Conservation (phyloP, 2,888 invertebrate species). For the Ethmia dodecea region DNA sequence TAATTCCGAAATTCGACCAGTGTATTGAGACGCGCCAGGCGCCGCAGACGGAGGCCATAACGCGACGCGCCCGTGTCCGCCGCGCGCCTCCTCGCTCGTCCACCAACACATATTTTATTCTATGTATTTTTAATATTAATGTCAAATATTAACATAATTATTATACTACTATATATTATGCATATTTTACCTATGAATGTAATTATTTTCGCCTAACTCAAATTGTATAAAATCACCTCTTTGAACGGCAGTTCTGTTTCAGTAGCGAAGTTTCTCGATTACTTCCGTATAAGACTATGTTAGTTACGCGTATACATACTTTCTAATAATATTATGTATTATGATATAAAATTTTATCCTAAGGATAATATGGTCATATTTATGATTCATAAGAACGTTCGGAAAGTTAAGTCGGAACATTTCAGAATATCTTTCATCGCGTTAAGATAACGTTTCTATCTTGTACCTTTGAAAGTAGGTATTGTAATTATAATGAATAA, state of each 20-base stretch:
- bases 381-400: slow-evolving; percentile 68
- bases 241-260: slow-evolving; percentile 68
- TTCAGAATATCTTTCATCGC: slow-evolving; percentile 74
- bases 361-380: slow-evolving; percentile 74
- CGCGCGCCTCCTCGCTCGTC: slow-evolving; percentile 67
- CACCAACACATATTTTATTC: slow-evolving; percentile 75
- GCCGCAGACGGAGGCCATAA: slow-evolving; percentile 46
- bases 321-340: slow-evolving; percentile 73
- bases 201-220: slow-evolving; percentile 76
- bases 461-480: slow-evolving; percentile 75
- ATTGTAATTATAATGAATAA: slow-evolving; percentile 76
- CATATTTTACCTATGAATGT: slow-evolving; percentile 76
- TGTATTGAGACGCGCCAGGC: slow-evolving; percentile 7
- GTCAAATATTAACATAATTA: slow-evolving; percentile 76
- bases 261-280: slow-evolving; percentile 70
- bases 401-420: slow-evolving; percentile 68
- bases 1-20: too few species aligned
- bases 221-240: slow-evolving; percentile 76
- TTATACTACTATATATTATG: slow-evolving; percentile 70
- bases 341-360: slow-evolving; percentile 74
- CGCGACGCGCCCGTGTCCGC: slow-evolving; percentile 40
- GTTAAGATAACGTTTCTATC: slow-evolving; percentile 74
- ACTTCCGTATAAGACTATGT: slow-evolving; percentile 74
- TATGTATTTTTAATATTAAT: slow-evolving; percentile 77
- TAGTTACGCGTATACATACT: slow-evolving; percentile 74